phyloP scores from a whole-genome alignment of 2,888 invertebrate genomes.

The Agrypnus murinus region DNA sequence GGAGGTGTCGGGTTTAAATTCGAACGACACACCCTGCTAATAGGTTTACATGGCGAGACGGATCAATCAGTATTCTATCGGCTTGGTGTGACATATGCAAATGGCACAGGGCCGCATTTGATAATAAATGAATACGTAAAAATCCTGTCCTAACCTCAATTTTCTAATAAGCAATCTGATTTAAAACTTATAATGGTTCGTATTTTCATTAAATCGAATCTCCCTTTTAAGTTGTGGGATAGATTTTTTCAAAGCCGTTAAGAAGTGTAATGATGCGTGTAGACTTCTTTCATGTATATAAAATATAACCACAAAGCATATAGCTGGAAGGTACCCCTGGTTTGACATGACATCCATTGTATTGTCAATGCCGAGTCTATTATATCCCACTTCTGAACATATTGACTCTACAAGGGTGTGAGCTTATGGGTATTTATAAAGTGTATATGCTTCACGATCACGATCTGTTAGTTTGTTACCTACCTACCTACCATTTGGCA shows the following conservation, averaged over 20 bases:
- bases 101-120: conserved; percentile 55
- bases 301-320: conserved; percentile 48
- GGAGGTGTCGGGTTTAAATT: conserved; percentile 54
- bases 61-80: conserved; percentile 58
- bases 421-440: conserved; percentile 50
- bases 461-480: no score
- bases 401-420: conserved; percentile 68
- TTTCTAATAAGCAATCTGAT: not conserved
- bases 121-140: conserved; percentile 36
- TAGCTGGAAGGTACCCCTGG: conserved; percentile 54
- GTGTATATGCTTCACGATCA: no score
- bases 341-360: conserved; percentile 70
- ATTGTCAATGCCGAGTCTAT: conserved; percentile 66
- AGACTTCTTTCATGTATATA: conserved; percentile 38
- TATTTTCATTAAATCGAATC: no score
- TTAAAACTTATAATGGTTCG: not conserved
- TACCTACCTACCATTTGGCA: no score
- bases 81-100: conserved; percentile 56
- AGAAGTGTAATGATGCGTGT: conserved; percentile 56
- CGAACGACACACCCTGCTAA: conserved; percentile 58
- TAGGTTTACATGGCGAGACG: conserved; percentile 57
- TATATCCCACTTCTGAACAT: conserved; percentile 69
- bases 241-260: conserved; percentile 53
- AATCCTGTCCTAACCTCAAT: not conserved
- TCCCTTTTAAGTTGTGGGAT: no score